Conservation (phyloP, 2,888 invertebrate species). For the Leptopterna dolabrata region DNA sequence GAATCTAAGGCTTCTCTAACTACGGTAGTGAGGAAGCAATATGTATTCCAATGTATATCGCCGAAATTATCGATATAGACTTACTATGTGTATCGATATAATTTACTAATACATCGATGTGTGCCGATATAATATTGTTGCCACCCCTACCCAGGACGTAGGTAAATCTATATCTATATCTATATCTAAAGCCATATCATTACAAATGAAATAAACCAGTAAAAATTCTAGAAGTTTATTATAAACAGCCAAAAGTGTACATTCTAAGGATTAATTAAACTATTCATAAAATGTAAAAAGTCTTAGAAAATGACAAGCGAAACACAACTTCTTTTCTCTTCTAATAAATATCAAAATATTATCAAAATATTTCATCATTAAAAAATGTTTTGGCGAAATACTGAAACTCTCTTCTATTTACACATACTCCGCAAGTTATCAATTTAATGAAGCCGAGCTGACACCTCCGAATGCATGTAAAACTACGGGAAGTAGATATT, state of each 20-base stretch:
- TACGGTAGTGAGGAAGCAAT: too few species aligned
- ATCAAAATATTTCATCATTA: constrained; percentile 47
- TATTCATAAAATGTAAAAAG: constrained; percentile 48
- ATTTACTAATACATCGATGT: too few species aligned
- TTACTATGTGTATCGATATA: too few species aligned
- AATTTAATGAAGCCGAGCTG: constrained; percentile 34
- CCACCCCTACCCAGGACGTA: too few species aligned
- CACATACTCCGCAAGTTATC: constrained; percentile 11
- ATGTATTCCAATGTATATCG: too few species aligned
- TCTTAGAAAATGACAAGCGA: constrained; percentile 50
- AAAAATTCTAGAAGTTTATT: constrained; percentile 40
- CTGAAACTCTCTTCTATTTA: constrained; percentile 41
- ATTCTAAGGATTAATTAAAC: constrained; percentile 34
- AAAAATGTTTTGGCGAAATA: constrained; percentile 49
- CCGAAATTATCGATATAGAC: too few species aligned
- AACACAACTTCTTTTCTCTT: constrained; percentile 32
- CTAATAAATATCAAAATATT: constrained; percentile 54
- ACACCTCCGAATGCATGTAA: neutral
- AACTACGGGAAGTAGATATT: constrained; percentile 1
- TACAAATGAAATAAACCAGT: neutral
- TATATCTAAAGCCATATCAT: too few species aligned
- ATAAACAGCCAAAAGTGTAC: constrained; percentile 18
- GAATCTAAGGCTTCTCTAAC: too few species aligned
- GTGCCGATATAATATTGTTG: too few species aligned
- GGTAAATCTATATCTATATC: too few species aligned